Evolutionary conservation across 2,113 vertebrate species (phyloP).

Genomic region (Callorhinus ursinus): DNA sequence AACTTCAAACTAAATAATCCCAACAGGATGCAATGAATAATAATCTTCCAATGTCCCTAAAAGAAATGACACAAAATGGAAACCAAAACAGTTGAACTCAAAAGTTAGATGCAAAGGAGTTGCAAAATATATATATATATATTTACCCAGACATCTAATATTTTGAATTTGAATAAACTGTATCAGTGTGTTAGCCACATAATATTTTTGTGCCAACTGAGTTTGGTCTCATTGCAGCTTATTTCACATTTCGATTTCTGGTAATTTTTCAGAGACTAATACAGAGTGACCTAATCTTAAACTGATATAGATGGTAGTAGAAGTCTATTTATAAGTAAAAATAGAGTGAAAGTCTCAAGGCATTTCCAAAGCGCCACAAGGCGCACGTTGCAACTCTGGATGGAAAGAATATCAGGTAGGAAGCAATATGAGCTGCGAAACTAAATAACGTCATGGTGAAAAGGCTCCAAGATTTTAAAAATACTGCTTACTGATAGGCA

Average conservation of each 20-base stretch:
- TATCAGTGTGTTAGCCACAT: background rate
- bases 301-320: background rate
- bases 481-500: conserved; percentile 69
- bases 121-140: background rate
- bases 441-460: conserved; percentile 65
- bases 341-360: background rate
- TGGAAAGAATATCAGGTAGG: conserved; percentile 67
- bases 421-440: conserved; percentile 65
- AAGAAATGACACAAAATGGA: background rate
- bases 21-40: background rate
- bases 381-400: background rate
- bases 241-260: background rate
- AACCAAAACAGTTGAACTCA: conserved; percentile 38
- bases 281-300: background rate
- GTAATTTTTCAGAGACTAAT: background rate
- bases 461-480: conserved; percentile 67
- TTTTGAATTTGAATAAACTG: background rate
- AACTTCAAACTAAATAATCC: conserved; percentile 31
- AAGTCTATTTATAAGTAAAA: conserved; percentile 57
- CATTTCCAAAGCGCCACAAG: conserved; percentile 32
- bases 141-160: background rate
- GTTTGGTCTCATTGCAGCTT: background rate
- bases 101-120: background rate
- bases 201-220: background rate
- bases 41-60: conserved; percentile 36